A percentile compares a stretch with the other conserved stretches of the same genome.
phyloP scores from a whole-genome alignment of 2,113 vertebrate genomes.

The Cryptomyrus ogoouensis region DNA sequence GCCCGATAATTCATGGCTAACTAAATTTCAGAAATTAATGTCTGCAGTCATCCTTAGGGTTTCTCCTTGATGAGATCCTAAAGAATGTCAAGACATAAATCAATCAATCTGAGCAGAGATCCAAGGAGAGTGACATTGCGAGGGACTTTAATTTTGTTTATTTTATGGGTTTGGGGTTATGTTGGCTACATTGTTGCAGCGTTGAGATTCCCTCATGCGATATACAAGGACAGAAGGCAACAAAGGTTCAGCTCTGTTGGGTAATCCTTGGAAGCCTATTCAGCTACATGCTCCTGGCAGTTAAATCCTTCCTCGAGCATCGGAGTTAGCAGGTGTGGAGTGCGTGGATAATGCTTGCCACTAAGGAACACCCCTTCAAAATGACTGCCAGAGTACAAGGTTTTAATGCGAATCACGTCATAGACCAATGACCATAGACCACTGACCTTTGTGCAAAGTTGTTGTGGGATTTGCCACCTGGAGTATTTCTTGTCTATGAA shows the following conservation, averaged over 20 bases:
- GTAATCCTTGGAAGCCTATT: constrained; percentile 15
- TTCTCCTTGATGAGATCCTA: not conserved
- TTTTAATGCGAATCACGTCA: not conserved
- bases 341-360: constrained; percentile 5
- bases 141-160: not conserved
- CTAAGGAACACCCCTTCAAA: not conserved
- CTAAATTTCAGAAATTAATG: not conserved
- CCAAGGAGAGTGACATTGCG: not conserved
- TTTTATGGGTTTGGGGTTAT: not conserved
- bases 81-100: not conserved
- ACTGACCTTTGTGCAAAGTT: not conserved
- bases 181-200: not conserved
- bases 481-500: not conserved
- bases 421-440: not conserved
- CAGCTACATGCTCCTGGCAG: constrained; percentile 25
- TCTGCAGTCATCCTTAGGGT: not conserved
- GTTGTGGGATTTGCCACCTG: not conserved
- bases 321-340: constrained; percentile 9
- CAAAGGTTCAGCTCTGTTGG: not conserved
- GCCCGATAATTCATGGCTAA: not conserved
- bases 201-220: not conserved
- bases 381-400: not conserved
- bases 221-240: constrained; percentile 4
- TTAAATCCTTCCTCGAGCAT: constrained; percentile 5
- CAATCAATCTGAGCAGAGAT: not conserved